Conservation (phyloP, 2,797 vertebrate genomes). For the Melanotaenia parkinsoni region DNA sequence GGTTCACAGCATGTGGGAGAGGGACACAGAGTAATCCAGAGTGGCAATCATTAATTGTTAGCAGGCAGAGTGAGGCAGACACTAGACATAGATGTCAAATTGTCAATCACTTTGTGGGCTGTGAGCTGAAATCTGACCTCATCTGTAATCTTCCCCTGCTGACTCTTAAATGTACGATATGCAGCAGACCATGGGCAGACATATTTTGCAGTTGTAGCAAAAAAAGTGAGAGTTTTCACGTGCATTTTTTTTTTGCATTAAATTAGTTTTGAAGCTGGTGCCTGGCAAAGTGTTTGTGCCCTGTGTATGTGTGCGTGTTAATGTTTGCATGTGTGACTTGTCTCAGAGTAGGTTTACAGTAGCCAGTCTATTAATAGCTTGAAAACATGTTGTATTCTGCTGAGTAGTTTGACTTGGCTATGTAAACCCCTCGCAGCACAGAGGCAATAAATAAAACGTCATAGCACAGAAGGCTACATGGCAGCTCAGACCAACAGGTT, state of each 20-base stretch:
- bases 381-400: conserved; percentile 71
- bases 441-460: conserved; percentile 62
- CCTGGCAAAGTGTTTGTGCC: conserved; percentile 50
- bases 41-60: conserved; percentile 60
- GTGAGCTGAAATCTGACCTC: conserved; percentile 36
- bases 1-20: conserved; percentile 42
- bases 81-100: conserved; percentile 55
- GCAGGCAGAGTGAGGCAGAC: conserved; percentile 55
- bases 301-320: conserved; percentile 15
- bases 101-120: conserved; percentile 52
- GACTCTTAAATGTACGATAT: neutral
- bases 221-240: neutral
- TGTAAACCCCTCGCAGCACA: conserved; percentile 56
- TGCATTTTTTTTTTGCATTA: conserved; percentile 8
- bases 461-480: conserved; percentile 6
- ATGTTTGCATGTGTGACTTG: conserved; percentile 55
- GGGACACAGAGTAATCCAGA: conserved; percentile 21
- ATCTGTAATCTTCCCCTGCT: conserved; percentile 17
- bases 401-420: conserved; percentile 72
- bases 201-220: neutral
- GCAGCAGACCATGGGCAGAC: neutral
- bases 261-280: conserved; percentile 17
- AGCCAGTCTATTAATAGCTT: conserved; percentile 69
- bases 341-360: conserved; percentile 69
- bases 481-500: conserved; percentile 9